Base-by-base conservation (phyloP, 2,888 invertebrate species). In the Tetanocera ferruginea region DNA sequence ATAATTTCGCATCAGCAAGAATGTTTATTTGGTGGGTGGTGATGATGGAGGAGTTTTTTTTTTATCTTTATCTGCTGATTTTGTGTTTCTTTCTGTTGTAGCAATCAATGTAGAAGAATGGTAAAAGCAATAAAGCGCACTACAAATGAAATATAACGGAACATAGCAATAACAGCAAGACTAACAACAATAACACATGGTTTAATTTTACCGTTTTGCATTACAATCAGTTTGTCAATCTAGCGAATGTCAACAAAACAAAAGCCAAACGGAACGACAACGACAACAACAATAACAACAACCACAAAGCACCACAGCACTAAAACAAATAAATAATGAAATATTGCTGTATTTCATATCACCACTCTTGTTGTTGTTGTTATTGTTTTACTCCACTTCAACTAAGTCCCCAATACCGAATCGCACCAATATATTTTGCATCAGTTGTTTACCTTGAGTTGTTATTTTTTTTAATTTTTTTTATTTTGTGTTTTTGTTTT, bases 181-280 rank as follows among this genome's bases (percentile, higher is more conserved):
- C 4, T 43, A 37, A 31, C 31, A 66, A 34, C 66, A 34, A n/a
- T n/a, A n/a, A n/a, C 14, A 67, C 9, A 37, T 23, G 25, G 23
- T 67, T 43, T 67, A 37, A n/a, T 64, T 34, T 64, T 2, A 28
- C 28, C 31, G 14, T 6, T 64, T 67, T 67, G 67, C 67, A 67
- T 67, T 37, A 43, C 69, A 6, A 69, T 69, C 51, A 69, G 49
- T 69, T 51, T 28, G 69, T 51, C 69, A 69, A 69, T 69, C 28
- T 28, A 28, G 25, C 60, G 14, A 25, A 60, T 60, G 60, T 60
- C 60, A 23, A 60, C 28, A 28, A 28, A 55, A 60, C 25, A 28
- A 28, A 60, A 60, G 28, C 11, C 60, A 60, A 60, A 60, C 8
- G 11, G 28, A 60, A 60, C 14, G 55, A 23, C n/a, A n/a, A 57